Base-by-base conservation (phyloP, 2,888 invertebrate species). In the Hyposoter didymator region DNA sequence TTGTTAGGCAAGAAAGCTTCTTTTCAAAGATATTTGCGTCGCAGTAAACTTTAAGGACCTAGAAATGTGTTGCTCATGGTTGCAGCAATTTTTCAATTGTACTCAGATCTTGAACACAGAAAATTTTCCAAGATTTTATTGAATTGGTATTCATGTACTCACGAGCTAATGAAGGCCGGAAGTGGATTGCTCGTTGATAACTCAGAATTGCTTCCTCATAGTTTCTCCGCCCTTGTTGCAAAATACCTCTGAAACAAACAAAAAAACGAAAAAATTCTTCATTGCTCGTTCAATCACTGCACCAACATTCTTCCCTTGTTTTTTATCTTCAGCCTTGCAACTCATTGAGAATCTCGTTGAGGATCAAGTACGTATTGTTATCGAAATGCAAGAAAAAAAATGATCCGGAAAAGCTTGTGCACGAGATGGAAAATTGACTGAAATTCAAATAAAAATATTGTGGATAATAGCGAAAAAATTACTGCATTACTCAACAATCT, bases 161-260 rank as follows among this genome's bases (percentile, higher is more conserved):
- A 99, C 99, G 96, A 93, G 98, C 98, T 94, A 99, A 96, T 91
- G 98, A 97, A 88, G 99, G 98, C 94, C 99, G 96, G 95, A 97
- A 99, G 94, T 97, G 97, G 93, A 99, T 98, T 89, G 99, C 99
- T 92, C 96, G 96, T 94, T 97, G 97, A 94, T 98, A 99, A 95
- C 98, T 98, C 94, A 97, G 96, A 92, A 98, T 96, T 87, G 99
- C 98, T 93, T 98, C 98, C 90, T 97, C 96, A 94, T 97, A 97
- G 92, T 98, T 96, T 93, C 97, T 96, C 94, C 97, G 97, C 91
- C 98, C 97, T 95, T 99, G 98, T 91, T 98, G 96, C 92, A 99
- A 95, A 93, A 98, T 97, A 87, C 99, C 99, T 94, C 98, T 98
- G 96, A 86, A 83, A 74, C 62, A 78, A 14, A 49, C 1, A 39